A percentile compares a stretch with the other conserved stretches of the same genome.
Evolutionary conservation across 2,113 vertebrate genomes (phyloP).

Genomic region (Ceratotherium simum): DNA sequence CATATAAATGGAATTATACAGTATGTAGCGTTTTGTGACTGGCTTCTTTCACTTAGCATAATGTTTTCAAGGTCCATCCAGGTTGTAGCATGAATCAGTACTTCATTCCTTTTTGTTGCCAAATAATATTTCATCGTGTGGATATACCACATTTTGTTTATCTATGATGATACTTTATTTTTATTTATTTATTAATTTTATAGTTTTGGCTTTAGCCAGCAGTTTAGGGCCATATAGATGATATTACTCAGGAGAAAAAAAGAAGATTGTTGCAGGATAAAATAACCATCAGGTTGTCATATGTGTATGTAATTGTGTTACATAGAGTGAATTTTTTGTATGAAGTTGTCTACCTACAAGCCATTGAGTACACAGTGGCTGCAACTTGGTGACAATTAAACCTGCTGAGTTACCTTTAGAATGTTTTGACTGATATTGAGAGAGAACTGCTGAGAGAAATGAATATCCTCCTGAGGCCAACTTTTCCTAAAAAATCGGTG

Average conservation of each 20-base stretch:
- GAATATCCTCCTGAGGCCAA: background rate
- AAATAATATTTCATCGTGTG: background rate
- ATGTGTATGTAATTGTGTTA: background rate
- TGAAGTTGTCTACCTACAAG: background rate
- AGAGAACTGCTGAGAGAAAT: background rate
- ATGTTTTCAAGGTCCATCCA: background rate
- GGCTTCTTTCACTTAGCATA: background rate
- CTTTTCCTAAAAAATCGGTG: background rate
- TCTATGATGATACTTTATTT: background rate
- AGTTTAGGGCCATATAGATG: background rate
- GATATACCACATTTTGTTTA: background rate
- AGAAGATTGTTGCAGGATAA: background rate
- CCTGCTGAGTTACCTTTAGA: background rate
- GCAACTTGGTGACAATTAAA: background rate
- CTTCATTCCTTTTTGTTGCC: constrained; percentile 10
- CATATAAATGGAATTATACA: background rate
- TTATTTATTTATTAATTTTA: constrained; percentile 13
- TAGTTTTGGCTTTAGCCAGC: background rate
- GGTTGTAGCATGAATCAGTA: background rate
- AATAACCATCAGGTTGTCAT: background rate
- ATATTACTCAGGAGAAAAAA: background rate
- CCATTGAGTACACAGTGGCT: background rate
- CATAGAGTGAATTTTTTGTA: background rate
- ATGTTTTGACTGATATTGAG: constrained; percentile 11
- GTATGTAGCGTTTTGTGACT: background rate